These are phyloP conservation scores for Lagocephalus sceleratus DNA, from an alignment of 2,797 vertebrate species.

Conservation along the genomic window DNA sequence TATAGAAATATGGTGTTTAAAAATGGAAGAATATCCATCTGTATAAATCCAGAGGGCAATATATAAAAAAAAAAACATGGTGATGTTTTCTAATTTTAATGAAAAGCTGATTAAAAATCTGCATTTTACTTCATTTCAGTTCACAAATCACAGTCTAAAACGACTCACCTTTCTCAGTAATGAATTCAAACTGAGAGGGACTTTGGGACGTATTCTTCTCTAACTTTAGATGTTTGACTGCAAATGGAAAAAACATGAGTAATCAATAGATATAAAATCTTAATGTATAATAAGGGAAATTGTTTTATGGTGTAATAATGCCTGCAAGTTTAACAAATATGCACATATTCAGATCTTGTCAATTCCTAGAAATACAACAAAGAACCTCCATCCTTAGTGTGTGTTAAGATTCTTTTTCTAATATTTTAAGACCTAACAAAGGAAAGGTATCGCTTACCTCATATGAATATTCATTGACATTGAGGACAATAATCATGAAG, in stretches of 20 bases:
- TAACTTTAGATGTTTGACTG: slow-evolving; percentile 85
- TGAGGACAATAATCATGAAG: too few species aligned
- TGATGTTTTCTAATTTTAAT: background rate
- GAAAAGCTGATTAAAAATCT: background rate
- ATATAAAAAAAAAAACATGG: background rate
- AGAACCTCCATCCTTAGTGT: too few species aligned
- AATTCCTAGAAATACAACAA: too few species aligned
- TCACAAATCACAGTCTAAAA: background rate
- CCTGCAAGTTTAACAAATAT: too few species aligned
- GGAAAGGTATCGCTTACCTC: too few species aligned
- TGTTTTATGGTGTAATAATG: background rate
- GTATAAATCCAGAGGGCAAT: background rate
- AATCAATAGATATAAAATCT: background rate
- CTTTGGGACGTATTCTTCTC: slow-evolving; percentile 82
- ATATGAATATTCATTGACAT: too few species aligned
- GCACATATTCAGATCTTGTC: too few species aligned
- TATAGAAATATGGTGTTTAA: background rate
- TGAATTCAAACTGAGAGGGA: slow-evolving; percentile 79
- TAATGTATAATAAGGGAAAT: background rate
- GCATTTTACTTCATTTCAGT: background rate
- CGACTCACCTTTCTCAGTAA: slow-evolving; percentile 83
- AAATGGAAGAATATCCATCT: background rate
- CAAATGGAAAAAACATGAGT: slow-evolving; percentile 5
- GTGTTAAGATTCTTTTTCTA: too few species aligned
- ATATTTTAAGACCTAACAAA: too few species aligned